Conservation (phyloP, 2,113 vertebrate species). For the Ivindomyrus marchei region DNA sequence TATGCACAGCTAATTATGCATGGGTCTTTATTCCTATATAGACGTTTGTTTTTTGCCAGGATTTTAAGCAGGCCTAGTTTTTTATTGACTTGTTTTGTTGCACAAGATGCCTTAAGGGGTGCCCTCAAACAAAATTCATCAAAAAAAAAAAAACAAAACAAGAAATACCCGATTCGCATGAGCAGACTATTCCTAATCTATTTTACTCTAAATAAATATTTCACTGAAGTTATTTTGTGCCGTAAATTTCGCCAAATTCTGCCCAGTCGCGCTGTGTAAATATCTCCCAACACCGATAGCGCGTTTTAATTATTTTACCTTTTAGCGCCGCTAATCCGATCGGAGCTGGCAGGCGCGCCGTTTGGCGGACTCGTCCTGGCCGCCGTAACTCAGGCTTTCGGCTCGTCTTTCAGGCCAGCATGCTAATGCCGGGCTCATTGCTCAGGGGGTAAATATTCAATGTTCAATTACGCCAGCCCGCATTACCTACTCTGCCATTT, state of each 20-base stretch:
- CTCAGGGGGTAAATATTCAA: neutral
- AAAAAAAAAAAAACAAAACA: neutral
- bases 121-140: neutral
- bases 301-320: constrained; percentile 3
- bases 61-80: neutral
- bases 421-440: neutral
- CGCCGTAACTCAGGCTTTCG: neutral
- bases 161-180: neutral
- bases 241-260: neutral
- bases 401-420: neutral
- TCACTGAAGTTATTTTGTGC: neutral
- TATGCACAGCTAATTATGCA: neutral
- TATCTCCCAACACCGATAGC: neutral
- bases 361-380: neutral
- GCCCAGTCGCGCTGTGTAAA: neutral
- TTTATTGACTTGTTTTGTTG: neutral
- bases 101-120: neutral
- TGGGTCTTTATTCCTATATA: neutral
- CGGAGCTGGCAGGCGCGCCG: neutral
- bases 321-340: neutral
- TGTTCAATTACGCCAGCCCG: neutral
- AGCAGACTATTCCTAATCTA: neutral
- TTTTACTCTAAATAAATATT: neutral
- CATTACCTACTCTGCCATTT: neutral
- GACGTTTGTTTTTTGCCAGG: neutral